Evolutionary conservation across 2,113 vertebrate species (phyloP).

Genomic region (Megaptera novaeangliae): DNA sequence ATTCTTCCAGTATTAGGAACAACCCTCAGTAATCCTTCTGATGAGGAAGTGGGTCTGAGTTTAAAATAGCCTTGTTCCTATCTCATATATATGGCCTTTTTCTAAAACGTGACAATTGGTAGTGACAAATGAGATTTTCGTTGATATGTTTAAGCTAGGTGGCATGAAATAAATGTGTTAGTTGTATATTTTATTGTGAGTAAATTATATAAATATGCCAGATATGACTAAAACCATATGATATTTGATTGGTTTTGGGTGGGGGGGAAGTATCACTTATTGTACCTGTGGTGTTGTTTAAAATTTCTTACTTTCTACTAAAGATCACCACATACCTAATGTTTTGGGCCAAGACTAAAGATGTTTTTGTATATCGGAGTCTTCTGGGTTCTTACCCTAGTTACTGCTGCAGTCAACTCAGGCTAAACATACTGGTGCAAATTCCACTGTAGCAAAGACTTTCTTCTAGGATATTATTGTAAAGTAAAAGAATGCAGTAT

Average conservation of each 20-base stretch:
- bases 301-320: neutral
- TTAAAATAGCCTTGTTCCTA: neutral
- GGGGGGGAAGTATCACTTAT: neutral
- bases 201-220: neutral
- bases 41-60: neutral
- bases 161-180: neutral
- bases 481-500: conserved; percentile 56
- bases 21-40: neutral
- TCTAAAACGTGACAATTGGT: neutral
- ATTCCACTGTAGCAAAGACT: conserved; percentile 53
- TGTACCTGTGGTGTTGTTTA: neutral
- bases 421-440: neutral
- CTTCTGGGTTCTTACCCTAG: neutral
- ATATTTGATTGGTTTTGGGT: neutral
- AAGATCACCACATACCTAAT: neutral
- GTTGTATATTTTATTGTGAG: neutral
- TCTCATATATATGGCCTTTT: neutral
- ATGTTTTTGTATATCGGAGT: neutral
- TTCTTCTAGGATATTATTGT: conserved; percentile 40
- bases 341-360: neutral
- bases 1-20: neutral
- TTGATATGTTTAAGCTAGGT: neutral
- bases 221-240: neutral
- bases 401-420: neutral
- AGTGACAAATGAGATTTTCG: neutral